Conservation (phyloP, 2,113 vertebrate genomes). For the Lipophrys pholis region DNA sequence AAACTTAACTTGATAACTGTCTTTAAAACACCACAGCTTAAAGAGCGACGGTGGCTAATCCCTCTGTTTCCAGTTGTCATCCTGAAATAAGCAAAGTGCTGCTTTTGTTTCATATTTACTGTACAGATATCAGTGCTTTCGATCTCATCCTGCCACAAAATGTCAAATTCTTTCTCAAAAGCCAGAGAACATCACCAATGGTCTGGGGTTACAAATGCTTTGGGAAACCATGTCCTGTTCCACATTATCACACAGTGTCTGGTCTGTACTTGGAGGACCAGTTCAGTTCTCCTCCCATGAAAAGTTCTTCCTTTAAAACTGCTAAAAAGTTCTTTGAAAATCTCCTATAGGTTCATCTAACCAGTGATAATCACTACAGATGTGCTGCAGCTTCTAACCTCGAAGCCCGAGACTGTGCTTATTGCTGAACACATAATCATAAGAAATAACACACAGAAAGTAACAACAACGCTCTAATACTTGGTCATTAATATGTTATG, state of each 20-base stretch:
- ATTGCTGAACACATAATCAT: conserved; percentile 58
- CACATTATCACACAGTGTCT: conserved; percentile 64
- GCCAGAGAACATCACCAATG: neutral
- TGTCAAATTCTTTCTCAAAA: conserved; percentile 5
- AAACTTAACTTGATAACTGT: no score
- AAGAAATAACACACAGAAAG: conserved; percentile 52
- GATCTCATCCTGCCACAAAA: conserved; percentile 15
- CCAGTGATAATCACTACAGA: conserved; percentile 45
- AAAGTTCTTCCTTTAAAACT: conserved; percentile 38
- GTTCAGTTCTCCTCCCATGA: conserved; percentile 33
- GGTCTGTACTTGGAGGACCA: conserved; percentile 57
- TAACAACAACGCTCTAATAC: conserved; percentile 69
- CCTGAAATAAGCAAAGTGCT: neutral
- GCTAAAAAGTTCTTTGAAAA: neutral
- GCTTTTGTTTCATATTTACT: conserved; percentile 9
- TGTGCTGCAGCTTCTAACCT: conserved; percentile 32
- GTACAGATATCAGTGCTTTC: neutral
- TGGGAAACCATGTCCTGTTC: conserved; percentile 45
- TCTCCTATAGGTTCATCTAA: conserved; percentile 41
- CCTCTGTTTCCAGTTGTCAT: conserved; percentile 8
- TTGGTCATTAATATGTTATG: conserved; percentile 66
- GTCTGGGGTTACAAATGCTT: conserved; percentile 29
- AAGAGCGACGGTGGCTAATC: neutral
- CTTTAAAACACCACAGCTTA: no score
- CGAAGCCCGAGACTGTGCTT: conserved; percentile 46